phyloP scores from a whole-genome alignment of 2,113 vertebrate species.

The Sinocyclocheilus anophthalmus region DNA sequence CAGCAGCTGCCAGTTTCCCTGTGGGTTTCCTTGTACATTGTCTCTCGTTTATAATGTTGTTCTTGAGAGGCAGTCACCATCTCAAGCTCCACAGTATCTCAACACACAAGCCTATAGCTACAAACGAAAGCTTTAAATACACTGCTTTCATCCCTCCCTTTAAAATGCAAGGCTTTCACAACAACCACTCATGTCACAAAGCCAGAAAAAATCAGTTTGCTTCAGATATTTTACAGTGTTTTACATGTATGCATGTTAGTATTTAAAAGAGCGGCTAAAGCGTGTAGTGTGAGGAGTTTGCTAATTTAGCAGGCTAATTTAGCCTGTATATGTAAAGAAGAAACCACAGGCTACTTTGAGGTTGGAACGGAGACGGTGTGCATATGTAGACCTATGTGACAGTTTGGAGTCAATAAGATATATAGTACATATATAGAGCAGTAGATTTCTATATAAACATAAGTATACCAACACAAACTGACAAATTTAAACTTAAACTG shows the following conservation, averaged over 20 bases:
- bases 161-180: background rate
- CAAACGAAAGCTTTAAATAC: background rate
- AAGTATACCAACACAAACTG: too few relatives aligned
- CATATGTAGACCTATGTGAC: background rate
- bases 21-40: constrained; percentile 25
- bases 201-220: background rate
- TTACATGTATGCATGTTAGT: background rate
- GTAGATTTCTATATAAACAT: background rate
- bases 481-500: too few relatives aligned
- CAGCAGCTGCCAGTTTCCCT: constrained; percentile 22
- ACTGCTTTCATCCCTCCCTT: background rate
- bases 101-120: constrained; percentile 20
- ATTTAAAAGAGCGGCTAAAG: background rate
- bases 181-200: background rate
- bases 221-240: background rate
- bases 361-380: background rate
- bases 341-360: background rate
- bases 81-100: background rate
- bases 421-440: background rate
- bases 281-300: background rate
- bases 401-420: background rate
- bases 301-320: background rate
- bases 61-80: constrained; percentile 19
- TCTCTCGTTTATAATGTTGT: background rate
- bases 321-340: background rate